Conservation (phyloP, 2,113 vertebrate genomes). For the Xenopus tropicalis region UCB_Xtro_10.0 CM004443.2:33977501-33978000, state of each 20-base stretch:
- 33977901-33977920: constrained; percentile 51
- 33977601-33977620: background rate
- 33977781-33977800: constrained; percentile 50
- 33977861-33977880: constrained; percentile 56
- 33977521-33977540: background rate
- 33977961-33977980: constrained; percentile 21
- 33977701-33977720: constrained; percentile 7
- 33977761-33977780: constrained; percentile 47
- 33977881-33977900: constrained; percentile 45
- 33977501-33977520: background rate
- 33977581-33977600: background rate
- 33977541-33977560: background rate
- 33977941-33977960: constrained; percentile 38
- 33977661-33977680: background rate
- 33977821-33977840: constrained; percentile 49
- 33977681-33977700: background rate
- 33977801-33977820: constrained; percentile 56
- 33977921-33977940: constrained; percentile 50
- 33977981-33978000: background rate
- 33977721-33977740: constrained; percentile 25
- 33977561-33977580: background rate
- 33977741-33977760: background rate
- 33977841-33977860: constrained; percentile 57
- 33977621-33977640: background rate
- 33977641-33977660: constrained; percentile 1